phyloP scores from a whole-genome alignment of 2,113 vertebrate genomes.

The Ammodytes marinus region DNA sequence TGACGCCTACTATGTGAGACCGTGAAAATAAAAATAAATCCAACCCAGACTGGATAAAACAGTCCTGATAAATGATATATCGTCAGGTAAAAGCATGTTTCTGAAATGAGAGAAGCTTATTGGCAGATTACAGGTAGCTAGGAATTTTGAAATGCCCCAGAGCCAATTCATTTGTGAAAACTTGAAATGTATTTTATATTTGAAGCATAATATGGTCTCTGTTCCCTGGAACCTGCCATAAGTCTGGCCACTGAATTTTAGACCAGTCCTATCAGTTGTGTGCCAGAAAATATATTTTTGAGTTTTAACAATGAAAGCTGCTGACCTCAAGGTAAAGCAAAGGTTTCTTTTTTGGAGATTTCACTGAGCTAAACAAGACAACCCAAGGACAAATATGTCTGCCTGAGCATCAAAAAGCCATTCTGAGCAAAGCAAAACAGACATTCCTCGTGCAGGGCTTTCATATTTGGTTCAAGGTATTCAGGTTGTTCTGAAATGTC shows the following conservation, averaged over 20 bases:
- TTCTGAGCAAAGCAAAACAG: background rate
- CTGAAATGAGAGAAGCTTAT: background rate
- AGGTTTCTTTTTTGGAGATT: slow-evolving; percentile 1
- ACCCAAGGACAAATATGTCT: slow-evolving; percentile 2
- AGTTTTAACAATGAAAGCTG: background rate
- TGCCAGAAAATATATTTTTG: background rate
- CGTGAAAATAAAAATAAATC: background rate
- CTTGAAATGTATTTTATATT: background rate
- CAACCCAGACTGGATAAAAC: background rate
- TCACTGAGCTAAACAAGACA: background rate
- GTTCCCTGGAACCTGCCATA: background rate
- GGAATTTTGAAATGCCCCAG: background rate
- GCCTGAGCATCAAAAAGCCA: background rate
- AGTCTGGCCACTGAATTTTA: background rate
- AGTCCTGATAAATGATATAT: background rate
- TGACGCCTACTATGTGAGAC: background rate
- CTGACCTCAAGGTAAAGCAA: background rate
- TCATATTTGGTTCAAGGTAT: background rate
- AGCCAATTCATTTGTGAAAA: background rate
- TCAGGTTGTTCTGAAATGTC: background rate
- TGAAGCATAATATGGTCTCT: background rate
- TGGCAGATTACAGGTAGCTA: background rate
- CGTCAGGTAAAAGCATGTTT: background rate
- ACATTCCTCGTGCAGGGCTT: background rate
- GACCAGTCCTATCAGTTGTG: background rate